These are phyloP conservation scores for Sebastes schlegelii DNA, from an alignment of 2,113 vertebrate genomes.

Conservation along the genomic window DNA sequence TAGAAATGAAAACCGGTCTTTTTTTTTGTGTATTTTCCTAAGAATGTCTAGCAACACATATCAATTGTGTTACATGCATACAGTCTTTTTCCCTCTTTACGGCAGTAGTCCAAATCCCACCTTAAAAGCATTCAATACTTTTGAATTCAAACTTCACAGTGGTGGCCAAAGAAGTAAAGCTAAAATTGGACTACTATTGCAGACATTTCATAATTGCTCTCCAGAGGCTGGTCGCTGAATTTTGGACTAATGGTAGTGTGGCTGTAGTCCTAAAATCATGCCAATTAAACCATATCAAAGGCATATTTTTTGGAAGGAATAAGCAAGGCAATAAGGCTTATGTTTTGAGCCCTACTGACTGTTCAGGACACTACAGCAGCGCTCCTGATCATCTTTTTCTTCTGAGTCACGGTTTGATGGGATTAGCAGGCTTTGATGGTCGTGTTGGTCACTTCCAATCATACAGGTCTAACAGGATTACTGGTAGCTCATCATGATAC, in stretches of 20 bases:
- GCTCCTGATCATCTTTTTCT: constrained; percentile 10
- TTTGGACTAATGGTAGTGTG: not conserved
- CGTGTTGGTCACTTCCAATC: constrained; percentile 32
- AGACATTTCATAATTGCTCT: not conserved
- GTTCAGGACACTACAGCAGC: not conserved
- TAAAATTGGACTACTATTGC: not conserved
- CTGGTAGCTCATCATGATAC: constrained; percentile 16
- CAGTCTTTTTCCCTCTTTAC: too few relatives aligned
- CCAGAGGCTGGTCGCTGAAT: not conserved
- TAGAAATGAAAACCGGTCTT: too few relatives aligned
- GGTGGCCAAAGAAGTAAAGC: not conserved
- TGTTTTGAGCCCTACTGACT: not conserved
- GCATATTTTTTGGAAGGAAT: constrained; percentile 1
- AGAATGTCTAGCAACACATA: too few relatives aligned
- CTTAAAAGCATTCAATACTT: not conserved
- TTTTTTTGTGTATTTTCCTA: too few relatives aligned
- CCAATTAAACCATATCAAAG: constrained; percentile 14
- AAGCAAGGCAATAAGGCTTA: not conserved
- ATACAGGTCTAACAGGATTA: constrained; percentile 48
- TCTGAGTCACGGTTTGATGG: constrained; percentile 5
- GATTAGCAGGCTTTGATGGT: constrained; percentile 49
- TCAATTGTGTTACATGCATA: too few relatives aligned
- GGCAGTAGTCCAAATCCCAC: not conserved
- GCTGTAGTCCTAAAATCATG: constrained; percentile 15
- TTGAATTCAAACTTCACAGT: not conserved